Evolutionary conservation across 2,113 vertebrate species (phyloP).

Genomic region (Oncorhynchus gorbuscha): DNA sequence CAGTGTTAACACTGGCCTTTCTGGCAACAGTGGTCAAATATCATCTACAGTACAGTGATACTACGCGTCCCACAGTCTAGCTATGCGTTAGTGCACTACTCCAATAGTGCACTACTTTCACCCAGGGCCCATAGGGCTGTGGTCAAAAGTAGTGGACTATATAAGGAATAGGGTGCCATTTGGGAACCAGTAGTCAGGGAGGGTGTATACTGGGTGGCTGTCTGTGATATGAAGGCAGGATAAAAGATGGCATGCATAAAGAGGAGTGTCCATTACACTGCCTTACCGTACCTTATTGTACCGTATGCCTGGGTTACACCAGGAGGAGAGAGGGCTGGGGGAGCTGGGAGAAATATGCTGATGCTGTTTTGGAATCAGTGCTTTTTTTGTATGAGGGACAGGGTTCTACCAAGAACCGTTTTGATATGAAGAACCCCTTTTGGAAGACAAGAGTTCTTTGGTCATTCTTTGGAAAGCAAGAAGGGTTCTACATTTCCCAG

Average conservation of each 20-base stretch:
- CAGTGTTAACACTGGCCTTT: background rate
- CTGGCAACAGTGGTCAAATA: background rate
- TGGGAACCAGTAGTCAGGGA: background rate
- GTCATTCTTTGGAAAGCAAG: too few relatives aligned
- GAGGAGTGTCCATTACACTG: slow-evolving; percentile 17
- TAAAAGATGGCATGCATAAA: slow-evolving; percentile 32
- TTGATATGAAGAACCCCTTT: too few relatives aligned
- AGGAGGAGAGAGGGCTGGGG: background rate
- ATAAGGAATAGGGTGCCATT: background rate
- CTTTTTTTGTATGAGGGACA: background rate
- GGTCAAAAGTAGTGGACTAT: too few relatives aligned
- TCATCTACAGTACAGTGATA: too few relatives aligned
- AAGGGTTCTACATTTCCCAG: too few relatives aligned
- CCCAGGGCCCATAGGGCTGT: too few relatives aligned
- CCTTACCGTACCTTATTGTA: background rate
- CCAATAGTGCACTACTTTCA: background rate
- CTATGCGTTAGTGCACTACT: too few relatives aligned
- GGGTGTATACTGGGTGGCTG: background rate
- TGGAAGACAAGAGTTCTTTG: too few relatives aligned
- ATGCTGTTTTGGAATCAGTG: background rate
- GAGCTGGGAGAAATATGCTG: background rate
- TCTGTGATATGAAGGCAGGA: background rate
- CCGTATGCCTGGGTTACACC: too few relatives aligned
- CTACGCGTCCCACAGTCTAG: too few relatives aligned
- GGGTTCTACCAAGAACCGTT: too few relatives aligned